Base-by-base conservation (phyloP, 2,797 vertebrate species). In the Argentina silus region DNA sequence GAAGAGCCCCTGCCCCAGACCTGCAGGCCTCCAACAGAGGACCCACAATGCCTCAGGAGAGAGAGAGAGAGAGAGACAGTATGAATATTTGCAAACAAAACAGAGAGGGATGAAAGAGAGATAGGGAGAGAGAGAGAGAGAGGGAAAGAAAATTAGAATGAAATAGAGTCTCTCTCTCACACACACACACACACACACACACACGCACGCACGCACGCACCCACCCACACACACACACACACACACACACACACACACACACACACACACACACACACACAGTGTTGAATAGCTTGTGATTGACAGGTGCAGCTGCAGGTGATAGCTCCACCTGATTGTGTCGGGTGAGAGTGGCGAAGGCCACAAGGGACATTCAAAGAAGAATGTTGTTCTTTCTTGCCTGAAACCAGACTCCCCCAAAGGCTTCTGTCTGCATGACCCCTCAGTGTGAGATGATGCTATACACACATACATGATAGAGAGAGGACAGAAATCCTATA, bases 1-100 rank as follows among this genome's bases (percentile, higher is more conserved):
- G 66, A 80, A 75, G 79, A 80, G 76, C 70, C 62, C 74, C 67
- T 23, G 19, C 23, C 61, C 15, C 61, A 66, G 71, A 75, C 66
- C 73, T 73, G 59, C 48, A 44, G 47, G 69, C 43, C 45, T 51
- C 23, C 57, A 48, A 65, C 53, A 62, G 63, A 78, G 61, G 68
- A 66, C 27, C 76, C 36, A 11, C 66, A 27, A 53, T 14, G 83
- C 82, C 79, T 83, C 23, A 63, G 9, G 73, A 27, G 11, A 56
- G 70, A 68, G 55, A 76, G 59, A 73, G 67, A 73, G 8, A 2
- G 14, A 47, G 9, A 48, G 45, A 61, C 21, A 50, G 1, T 62
- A 19, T 60, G 23, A 60, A 60, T 19, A 23, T 60, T 60, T 36
- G 27, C 23, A 36, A 60, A 60, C 23, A 53, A 7, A 53, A 53